Evolutionary conservation across 2,888 invertebrate genomes (phyloP).

Genomic region (Campopleginae sp.): DNA sequence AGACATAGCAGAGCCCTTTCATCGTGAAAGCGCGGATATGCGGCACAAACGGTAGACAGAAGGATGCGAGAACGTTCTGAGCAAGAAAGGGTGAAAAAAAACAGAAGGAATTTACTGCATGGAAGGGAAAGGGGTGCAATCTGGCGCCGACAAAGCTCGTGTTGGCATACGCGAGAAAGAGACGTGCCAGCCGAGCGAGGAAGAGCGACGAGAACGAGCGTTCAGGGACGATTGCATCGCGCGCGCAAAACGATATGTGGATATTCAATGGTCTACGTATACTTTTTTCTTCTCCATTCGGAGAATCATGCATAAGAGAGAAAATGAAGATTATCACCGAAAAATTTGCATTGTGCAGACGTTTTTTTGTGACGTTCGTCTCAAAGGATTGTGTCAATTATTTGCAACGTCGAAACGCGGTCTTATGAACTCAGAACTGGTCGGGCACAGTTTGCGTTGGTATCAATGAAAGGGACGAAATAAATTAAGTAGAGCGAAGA

Average conservation of each 20-base stretch:
- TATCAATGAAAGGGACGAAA: neutral
- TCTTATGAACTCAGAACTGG: neutral
- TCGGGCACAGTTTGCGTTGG: neutral
- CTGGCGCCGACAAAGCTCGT: constrained; percentile 53
- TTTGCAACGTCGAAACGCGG: neutral
- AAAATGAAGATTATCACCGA: neutral
- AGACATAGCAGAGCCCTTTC: constrained; percentile 17
- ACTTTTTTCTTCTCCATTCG: neutral
- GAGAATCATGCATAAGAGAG: neutral
- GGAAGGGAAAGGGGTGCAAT: constrained; percentile 60
- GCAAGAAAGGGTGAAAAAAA: constrained; percentile 54
- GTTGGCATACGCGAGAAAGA: constrained; percentile 20
- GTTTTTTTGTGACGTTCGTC: neutral
- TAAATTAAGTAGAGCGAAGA: neutral
- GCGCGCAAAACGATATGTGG: constrained; percentile 40
- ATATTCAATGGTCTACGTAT: constrained; percentile 2
- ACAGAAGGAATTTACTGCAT: constrained; percentile 63
- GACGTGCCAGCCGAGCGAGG: constrained; percentile 30
- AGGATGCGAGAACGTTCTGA: constrained; percentile 56
- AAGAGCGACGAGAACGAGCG: constrained; percentile 45
- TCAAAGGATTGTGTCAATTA: neutral
- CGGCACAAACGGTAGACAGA: constrained; percentile 39
- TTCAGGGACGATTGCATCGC: constrained; percentile 44
- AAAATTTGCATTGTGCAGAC: neutral
- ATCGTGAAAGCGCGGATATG: constrained; percentile 48